phyloP scores from a whole-genome alignment of 2,113 vertebrate genomes.

The Gambusia holbrooki region DNA sequence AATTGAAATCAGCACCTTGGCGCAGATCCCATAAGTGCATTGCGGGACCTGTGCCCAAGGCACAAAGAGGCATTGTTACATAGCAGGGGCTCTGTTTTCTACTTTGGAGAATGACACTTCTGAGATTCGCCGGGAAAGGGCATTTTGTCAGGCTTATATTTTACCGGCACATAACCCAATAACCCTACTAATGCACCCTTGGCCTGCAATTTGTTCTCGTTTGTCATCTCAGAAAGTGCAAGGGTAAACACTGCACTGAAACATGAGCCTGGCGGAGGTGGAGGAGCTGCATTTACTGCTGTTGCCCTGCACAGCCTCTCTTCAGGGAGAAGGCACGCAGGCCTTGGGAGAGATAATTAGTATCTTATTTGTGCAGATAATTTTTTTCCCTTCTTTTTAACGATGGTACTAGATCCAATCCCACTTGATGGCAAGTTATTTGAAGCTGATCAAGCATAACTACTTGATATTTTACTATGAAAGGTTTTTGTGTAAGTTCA shows the following conservation, averaged over 20 bases:
- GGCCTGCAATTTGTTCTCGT: conserved; percentile 65
- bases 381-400: background rate
- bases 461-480: conserved; percentile 1
- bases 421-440: background rate
- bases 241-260: conserved; percentile 46
- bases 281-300: conserved; percentile 20
- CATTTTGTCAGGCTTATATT: conserved; percentile 60
- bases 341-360: conserved; percentile 46
- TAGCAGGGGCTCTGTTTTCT: conserved; percentile 44
- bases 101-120: conserved; percentile 46
- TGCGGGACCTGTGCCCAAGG: conserved; percentile 32
- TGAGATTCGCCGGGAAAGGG: conserved; percentile 46
- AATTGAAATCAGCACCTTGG: conserved; percentile 43
- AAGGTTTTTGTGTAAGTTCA: background rate
- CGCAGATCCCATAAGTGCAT: conserved; percentile 11
- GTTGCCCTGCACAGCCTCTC: conserved; percentile 26
- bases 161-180: conserved; percentile 57
- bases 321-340: conserved; percentile 23
- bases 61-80: conserved; percentile 18
- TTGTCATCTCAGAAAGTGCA: conserved; percentile 63
- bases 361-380: conserved; percentile 35
- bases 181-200: conserved; percentile 56
- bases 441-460: conserved; percentile 7
- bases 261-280: conserved; percentile 44
- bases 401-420: background rate